phyloP scores from a whole-genome alignment of 2,113 vertebrate genomes.

The Alosa alosa region DNA sequence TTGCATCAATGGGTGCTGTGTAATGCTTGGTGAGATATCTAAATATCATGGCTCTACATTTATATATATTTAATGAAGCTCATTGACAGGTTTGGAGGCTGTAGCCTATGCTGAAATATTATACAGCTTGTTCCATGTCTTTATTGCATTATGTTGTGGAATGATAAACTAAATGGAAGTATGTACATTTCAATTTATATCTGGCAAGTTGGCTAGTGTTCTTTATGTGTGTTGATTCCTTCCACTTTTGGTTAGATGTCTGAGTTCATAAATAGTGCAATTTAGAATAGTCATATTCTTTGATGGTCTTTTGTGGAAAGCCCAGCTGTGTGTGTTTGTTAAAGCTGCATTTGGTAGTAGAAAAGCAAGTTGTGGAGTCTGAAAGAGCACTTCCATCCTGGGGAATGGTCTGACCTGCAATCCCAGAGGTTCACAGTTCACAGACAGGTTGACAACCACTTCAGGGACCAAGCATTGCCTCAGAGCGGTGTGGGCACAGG shows the following conservation, averaged over 20 bases:
- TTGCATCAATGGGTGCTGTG: no score
- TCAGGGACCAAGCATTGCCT: background rate
- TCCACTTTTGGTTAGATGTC: background rate
- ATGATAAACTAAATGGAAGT: no score
- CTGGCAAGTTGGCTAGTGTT: background rate
- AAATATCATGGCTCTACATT: no score
- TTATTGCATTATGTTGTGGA: no score
- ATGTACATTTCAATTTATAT: no score
- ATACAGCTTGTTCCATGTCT: no score
- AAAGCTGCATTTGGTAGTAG: background rate
- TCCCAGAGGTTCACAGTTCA: slow-evolving; percentile 14
- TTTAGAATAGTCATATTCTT: background rate
- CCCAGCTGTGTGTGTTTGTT: background rate
- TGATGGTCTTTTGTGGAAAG: background rate
- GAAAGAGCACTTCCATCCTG: background rate
- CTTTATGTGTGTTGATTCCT: background rate
- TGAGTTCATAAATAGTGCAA: background rate
- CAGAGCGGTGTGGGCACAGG: background rate
- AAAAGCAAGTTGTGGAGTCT: background rate
- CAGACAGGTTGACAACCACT: slow-evolving; percentile 24
- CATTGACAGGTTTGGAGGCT: no score
- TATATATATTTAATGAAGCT: no score
- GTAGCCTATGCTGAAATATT: no score
- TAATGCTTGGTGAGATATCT: no score
- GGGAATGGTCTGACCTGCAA: background rate